Conservation (phyloP, 2,113 vertebrate genomes). For the Pavo muticus region DNA sequence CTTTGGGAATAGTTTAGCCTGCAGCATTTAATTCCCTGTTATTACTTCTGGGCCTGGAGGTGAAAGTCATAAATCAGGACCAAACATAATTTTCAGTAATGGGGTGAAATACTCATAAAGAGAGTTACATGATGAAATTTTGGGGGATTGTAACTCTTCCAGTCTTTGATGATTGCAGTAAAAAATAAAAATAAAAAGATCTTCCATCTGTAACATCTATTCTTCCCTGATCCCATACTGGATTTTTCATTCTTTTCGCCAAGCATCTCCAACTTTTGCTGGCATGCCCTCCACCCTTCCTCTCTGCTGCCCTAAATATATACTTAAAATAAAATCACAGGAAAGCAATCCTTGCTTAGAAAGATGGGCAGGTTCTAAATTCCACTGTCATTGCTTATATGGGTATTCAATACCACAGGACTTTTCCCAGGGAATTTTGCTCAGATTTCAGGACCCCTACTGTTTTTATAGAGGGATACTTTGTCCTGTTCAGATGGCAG, state of each 20-base stretch:
- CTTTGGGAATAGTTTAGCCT: slow-evolving; percentile 45
- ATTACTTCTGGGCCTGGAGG: slow-evolving; percentile 53
- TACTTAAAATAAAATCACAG: slow-evolving; percentile 35
- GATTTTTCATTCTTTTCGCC: background rate
- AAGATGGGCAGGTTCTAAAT: slow-evolving; percentile 52
- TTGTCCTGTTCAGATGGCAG: slow-evolving; percentile 9
- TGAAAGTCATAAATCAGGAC: slow-evolving; percentile 57
- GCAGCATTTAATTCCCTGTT: slow-evolving; percentile 59
- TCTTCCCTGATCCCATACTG: background rate
- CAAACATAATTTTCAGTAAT: slow-evolving; percentile 43
- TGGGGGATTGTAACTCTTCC: slow-evolving; percentile 25
- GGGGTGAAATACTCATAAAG: slow-evolving; percentile 47
- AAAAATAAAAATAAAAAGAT: background rate
- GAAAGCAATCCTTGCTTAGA: slow-evolving; percentile 25
- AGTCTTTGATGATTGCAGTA: background rate
- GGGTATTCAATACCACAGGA: slow-evolving; percentile 28
- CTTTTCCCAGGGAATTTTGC: slow-evolving; percentile 39
- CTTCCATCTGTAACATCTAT: background rate
- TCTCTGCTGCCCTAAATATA: slow-evolving; percentile 17
- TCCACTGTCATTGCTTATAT: slow-evolving; percentile 29
- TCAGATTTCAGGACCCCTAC: slow-evolving; percentile 29
- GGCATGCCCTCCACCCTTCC: background rate
- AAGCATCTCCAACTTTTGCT: background rate
- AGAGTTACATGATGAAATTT: slow-evolving; percentile 11
- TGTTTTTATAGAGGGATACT: slow-evolving; percentile 35